Conservation (phyloP, 2,797 vertebrate genomes). For the Coregonus sp. region DNA sequence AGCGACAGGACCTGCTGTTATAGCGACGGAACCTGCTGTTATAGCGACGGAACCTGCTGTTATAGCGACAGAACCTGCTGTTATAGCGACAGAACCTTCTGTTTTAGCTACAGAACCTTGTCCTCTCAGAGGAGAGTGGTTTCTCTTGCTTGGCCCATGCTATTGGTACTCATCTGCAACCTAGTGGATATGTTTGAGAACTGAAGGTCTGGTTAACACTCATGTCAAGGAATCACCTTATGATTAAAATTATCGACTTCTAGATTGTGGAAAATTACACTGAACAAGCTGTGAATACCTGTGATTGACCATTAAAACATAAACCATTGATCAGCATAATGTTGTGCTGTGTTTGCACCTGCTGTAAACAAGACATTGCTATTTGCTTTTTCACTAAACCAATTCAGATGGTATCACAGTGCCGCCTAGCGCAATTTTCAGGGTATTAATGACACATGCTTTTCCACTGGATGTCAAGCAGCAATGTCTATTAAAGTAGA, state of each 20-base stretch:
- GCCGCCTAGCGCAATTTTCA: slow-evolving; percentile 12
- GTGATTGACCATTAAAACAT: neutral
- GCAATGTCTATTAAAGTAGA: neutral
- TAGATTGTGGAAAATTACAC: neutral
- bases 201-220: neutral
- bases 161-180: slow-evolving; percentile 31
- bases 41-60: no score
- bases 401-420: neutral
- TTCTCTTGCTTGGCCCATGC: neutral
- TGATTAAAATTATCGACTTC: neutral
- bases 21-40: no score
- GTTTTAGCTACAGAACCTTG: neutral
- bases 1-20: no score
- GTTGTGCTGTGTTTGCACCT: neutral
- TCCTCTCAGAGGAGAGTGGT: neutral
- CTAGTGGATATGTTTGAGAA: slow-evolving; percentile 34
- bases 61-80: no score
- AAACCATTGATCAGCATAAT: neutral
- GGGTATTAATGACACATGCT: neutral
- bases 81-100: neutral
- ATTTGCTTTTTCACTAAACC: neutral
- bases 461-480: neutral
- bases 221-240: neutral
- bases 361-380: neutral
- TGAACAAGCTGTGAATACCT: neutral